These are phyloP conservation scores for Phylloscopus collybita DNA, from an alignment of 2,797 vertebrate genomes.

Conservation along the genomic window DNA sequence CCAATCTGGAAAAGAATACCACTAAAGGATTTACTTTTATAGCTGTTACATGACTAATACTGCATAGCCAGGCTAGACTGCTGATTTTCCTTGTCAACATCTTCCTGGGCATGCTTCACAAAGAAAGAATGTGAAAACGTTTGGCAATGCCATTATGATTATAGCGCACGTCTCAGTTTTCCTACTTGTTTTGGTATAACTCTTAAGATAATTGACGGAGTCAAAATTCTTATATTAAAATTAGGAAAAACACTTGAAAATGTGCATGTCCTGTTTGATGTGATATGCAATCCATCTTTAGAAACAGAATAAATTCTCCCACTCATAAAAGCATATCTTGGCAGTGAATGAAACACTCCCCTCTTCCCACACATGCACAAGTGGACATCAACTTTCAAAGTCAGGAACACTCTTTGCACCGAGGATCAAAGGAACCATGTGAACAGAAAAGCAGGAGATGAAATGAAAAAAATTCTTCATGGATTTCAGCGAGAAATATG, in stretches of 20 bases:
- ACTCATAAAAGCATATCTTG: slow-evolving; percentile 32
- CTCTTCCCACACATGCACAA: slow-evolving; percentile 29
- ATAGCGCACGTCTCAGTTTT: not conserved
- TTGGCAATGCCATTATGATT: not conserved
- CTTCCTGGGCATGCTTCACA: not conserved
- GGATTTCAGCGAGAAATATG: not conserved
- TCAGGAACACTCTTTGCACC: not conserved
- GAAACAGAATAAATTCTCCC: not conserved
- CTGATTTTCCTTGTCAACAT: not conserved
- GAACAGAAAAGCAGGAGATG: slow-evolving; percentile 2
- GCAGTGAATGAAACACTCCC: slow-evolving; percentile 18
- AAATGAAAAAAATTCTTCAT: not conserved
- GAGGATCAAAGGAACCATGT: slow-evolving; percentile 22
- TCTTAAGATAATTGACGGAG: not conserved
- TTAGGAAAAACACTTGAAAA: not conserved
- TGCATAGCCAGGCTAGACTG: not conserved
- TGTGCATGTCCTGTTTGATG: not conserved
- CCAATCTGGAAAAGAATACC: not conserved
- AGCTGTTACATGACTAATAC: not conserved
- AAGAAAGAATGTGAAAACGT: not conserved
- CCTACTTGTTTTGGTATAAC: not conserved
- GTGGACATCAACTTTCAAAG: slow-evolving; percentile 27
- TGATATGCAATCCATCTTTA: not conserved
- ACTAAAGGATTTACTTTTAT: not conserved
- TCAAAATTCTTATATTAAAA: not conserved